phyloP scores from a whole-genome alignment of 2,113 vertebrate species.

The Tychaedon coryphoeus region DNA sequence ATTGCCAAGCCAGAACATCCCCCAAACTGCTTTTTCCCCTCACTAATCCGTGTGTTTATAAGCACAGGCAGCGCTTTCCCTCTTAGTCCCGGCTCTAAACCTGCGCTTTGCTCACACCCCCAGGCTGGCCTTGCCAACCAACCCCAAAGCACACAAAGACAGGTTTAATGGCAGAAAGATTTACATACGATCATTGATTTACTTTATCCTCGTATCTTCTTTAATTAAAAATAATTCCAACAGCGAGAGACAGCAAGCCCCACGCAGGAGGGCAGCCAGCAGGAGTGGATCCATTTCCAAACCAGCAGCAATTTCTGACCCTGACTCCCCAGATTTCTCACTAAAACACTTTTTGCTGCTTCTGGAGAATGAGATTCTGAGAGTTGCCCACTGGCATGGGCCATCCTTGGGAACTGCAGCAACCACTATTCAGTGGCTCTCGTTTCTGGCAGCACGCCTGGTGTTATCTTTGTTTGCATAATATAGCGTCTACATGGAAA shows the following conservation, averaged over 20 bases:
- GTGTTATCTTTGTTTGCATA: neutral
- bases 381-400: neutral
- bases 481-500: neutral
- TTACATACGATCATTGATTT: neutral
- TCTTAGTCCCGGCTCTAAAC: neutral
- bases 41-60: accelerated
- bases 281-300: neutral
- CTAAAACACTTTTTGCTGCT: neutral
- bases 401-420: neutral
- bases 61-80: neutral
- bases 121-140: neutral
- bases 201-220: neutral
- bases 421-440: neutral
- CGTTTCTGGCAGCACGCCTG: neutral
- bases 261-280: neutral
- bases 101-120: neutral
- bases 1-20: neutral
- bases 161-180: neutral
- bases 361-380: neutral
- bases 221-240: neutral
- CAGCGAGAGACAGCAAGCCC: neutral
- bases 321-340: neutral
- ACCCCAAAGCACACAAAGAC: neutral
- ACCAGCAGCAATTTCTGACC: neutral
- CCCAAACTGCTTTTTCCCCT: neutral